Conservation (phyloP, 2,888 invertebrate genomes). For the Aleiodes alternator region DNA sequence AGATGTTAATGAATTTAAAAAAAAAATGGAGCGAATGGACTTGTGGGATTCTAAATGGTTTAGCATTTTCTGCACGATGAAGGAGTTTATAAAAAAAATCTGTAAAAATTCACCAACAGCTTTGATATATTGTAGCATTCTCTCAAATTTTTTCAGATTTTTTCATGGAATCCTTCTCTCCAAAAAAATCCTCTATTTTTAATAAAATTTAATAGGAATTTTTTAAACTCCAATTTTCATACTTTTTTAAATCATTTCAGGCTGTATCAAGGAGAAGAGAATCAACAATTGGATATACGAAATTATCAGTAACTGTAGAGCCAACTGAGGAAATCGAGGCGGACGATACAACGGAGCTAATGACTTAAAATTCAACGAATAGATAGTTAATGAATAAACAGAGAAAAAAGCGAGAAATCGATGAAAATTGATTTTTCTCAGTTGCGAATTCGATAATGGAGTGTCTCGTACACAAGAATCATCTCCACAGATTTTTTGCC, state of each 20-base stretch:
- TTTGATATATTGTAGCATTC: no score
- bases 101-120: no score
- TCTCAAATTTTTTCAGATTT: no score
- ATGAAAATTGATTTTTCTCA: neutral
- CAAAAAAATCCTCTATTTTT: no score
- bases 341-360: constrained; percentile 71
- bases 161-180: no score
- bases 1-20: no score
- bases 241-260: constrained; percentile 54
- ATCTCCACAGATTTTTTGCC: constrained; percentile 15
- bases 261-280: constrained; percentile 69
- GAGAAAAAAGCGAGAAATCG: neutral
- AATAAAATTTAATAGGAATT: no score
- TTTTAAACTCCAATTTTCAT: neutral
- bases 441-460: neutral
- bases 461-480: no score
- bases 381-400: constrained; percentile 10
- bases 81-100: no score
- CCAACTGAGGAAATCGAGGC: constrained; percentile 70
- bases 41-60: no score
- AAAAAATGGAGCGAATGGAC: no score
- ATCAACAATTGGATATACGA: constrained; percentile 70
- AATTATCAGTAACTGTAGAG: constrained; percentile 69
- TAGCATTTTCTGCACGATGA: no score
- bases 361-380: constrained; percentile 65